Base-by-base conservation (phyloP, 2,888 invertebrate species). In the Limnephilus auricula region DNA sequence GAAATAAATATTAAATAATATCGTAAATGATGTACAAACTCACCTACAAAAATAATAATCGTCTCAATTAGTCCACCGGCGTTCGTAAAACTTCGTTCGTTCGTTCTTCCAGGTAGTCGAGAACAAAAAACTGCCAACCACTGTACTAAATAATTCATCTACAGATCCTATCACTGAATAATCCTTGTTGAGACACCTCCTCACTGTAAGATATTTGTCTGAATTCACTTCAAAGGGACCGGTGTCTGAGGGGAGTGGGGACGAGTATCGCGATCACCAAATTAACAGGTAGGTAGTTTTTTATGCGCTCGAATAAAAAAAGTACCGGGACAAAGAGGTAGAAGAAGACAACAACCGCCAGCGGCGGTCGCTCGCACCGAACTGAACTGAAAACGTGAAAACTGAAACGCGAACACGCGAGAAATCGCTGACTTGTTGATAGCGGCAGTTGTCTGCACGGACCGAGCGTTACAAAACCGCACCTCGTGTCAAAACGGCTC, bases 91-190 rank as follows among this genome's bases (percentile, higher is more conserved):
- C 86, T 86, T 78, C 79, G 87, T 88, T 78, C 87, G 40, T 88
- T 88, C 34, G 87, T 88, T n/a, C 10, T 9, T 88, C 87, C 87
- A 88, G 87, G 87, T 88, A 88, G 87, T 34, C 87, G 87, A 88
- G 37, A 88, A 78, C 87, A 89, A 89, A 89, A 89, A 89, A 89
- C 79, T 89, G 79, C 89, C 89, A 89, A 45, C 89, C 89, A 89
- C 89, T 89, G 40, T 31, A 86, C 40, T 40, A 89, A 79, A 79
- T 89, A 89, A 40, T 79, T 89, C 40, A 79, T 50, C 88, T 88
- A 25, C 25, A 37, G 31, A 88, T 34, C 15, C 37, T 79, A 88
- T 78, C 88, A 34, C 79, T 37, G 89, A 89, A 89, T 40, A 40
- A 37, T 89, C 79, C 79, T 89, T 65, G 34, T 45, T 79, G 37